Evolutionary conservation across 2,888 invertebrate genomes (phyloP), one percentile per base, ranked within the genome.

Genomic region (Coecobrya sp.): DNA sequence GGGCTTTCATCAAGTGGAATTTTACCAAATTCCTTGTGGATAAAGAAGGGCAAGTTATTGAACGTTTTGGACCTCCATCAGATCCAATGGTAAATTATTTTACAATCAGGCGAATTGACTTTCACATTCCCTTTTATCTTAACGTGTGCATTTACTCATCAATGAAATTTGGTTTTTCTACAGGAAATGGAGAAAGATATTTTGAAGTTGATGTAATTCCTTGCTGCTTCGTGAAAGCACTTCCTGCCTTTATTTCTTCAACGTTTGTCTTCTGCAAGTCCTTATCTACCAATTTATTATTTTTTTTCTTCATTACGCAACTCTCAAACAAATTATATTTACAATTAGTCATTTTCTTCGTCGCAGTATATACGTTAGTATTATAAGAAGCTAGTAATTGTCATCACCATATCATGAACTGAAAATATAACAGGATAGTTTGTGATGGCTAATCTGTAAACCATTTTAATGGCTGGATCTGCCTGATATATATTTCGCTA

Each of bases 1-100:
- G 91, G 82, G 13, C 81, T 42, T 95, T 97, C 95, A 98, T 98
- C 94, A 98, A 98, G 95, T 98, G 98, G 36, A 36, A 36, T 36
- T 36, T 36, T 36, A 36, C 36, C 36, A 36, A 36, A 36, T 36
- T 36, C 7, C 36, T 36, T 7, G 36, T 36, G 3, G 36, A 36
- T 7, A 36, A 36, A 36, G 36, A 36, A 36, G 36, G 36, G 7
- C 36, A 36, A 36, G 36, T 36, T 4, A 36, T 36, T 36, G 36
- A 2, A 36, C 36, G 36, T 36, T 36, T 36, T 36, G 36, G 96
- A 0, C 97, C 97, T 8, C 97, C 96, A 49, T 96, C 96, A 0
- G 95, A 95, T 93, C 96, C 96, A 22, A 95, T 95, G 49, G 95
- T 95, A 94, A 95, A 95, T 93, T 22, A 81, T 36, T 19, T 27